Conservation (phyloP, 2,797 vertebrate species). For the Discoglossus pictus region DNA sequence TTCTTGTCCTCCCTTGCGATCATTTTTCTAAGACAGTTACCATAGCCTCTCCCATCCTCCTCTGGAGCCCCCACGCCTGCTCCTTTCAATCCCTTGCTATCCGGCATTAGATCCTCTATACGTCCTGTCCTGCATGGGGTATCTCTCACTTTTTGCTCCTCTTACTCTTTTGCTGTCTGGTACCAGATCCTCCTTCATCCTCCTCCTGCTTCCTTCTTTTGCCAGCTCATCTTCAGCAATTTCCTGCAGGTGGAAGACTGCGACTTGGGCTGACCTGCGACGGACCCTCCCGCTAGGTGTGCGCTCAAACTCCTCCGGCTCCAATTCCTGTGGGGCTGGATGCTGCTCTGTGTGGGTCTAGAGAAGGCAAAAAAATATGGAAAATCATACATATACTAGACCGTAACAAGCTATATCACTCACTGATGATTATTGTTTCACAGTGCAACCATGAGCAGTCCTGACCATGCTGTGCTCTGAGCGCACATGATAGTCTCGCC, state of each 20-base stretch:
- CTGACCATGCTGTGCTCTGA: slow-evolving; percentile 69
- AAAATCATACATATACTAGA: neutral
- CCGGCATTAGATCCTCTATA: too few relatives aligned
- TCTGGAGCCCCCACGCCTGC: too few relatives aligned
- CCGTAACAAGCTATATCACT: neutral
- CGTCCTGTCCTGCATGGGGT: too few relatives aligned
- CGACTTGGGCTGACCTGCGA: slow-evolving; percentile 90
- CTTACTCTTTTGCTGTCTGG: slow-evolving; percentile 93
- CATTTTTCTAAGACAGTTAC: too few relatives aligned
- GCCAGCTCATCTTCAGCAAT: slow-evolving; percentile 93
- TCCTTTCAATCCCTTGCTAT: too few relatives aligned
- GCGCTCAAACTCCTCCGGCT: slow-evolving; percentile 84
- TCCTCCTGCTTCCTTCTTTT: slow-evolving; percentile 91
- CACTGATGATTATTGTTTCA: too few relatives aligned
- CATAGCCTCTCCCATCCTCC: too few relatives aligned
- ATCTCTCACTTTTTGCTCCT: neutral
- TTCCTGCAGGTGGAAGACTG: slow-evolving; percentile 95
- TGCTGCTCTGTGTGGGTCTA: slow-evolving; percentile 66
- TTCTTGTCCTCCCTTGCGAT: too few relatives aligned
- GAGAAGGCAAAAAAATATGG: slow-evolving; percentile 2
- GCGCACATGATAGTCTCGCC: slow-evolving; percentile 88
- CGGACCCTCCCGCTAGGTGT: slow-evolving; percentile 93
- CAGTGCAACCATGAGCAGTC: too few relatives aligned
- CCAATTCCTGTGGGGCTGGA: slow-evolving; percentile 57
- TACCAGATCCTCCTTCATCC: slow-evolving; percentile 94